Evolutionary conservation across 2,113 vertebrate species (phyloP).

Genomic region (Stercorarius parasiticus): DNA sequence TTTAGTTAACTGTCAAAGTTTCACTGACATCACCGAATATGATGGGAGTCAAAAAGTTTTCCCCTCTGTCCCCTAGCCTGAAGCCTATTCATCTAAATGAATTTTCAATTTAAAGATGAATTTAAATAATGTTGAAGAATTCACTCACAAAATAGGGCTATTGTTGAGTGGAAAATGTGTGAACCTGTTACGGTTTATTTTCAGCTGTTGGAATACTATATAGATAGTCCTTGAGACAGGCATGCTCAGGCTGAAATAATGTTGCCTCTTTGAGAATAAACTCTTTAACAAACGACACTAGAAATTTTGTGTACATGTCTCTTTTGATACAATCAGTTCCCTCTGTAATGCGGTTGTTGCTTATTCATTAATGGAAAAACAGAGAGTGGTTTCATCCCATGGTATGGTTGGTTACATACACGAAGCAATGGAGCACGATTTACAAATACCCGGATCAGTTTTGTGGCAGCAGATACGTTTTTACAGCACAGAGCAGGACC

Average conservation of each 20-base stretch:
- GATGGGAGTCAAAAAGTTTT: neutral
- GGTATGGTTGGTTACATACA: neutral
- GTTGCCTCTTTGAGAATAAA: conserved; percentile 60
- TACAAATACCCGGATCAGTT: neutral
- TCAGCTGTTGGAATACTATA: neutral
- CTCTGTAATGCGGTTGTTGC: neutral
- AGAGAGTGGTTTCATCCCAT: neutral
- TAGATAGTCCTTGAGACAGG: neutral
- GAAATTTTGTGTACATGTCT: conserved; percentile 3
- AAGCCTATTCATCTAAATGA: neutral
- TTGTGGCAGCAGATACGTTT: neutral
- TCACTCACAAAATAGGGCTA: neutral
- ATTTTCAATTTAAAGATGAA: neutral
- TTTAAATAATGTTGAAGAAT: neutral
- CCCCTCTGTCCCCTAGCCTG: neutral
- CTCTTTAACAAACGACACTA: conserved; percentile 25
- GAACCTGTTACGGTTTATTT: neutral
- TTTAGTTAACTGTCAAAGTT: neutral
- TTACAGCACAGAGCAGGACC: neutral
- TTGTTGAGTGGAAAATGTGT: neutral
- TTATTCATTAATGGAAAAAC: neutral
- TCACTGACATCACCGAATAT: neutral
- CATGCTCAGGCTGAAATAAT: neutral
- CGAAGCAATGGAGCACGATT: neutral
- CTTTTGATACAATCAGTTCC: neutral